Percentiles rank a stretch among this genome's conserved stretches.
Evolutionary conservation across 2,113 vertebrate species (phyloP).

Genomic region (Anthoscopus minutus): DNA sequence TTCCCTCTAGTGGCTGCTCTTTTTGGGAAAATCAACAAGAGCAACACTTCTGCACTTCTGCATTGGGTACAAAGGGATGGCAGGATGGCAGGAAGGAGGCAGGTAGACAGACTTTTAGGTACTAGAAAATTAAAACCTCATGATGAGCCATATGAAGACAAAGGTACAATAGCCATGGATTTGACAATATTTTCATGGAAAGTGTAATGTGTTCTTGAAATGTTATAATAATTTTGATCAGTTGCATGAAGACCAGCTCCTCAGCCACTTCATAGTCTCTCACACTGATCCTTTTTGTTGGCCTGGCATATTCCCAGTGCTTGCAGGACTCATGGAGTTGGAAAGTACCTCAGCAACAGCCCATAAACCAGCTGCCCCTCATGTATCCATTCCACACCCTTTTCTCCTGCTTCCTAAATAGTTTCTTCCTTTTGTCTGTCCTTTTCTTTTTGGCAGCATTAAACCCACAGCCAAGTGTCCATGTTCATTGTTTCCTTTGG

Average conservation of each 20-base stretch:
- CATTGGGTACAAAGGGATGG: background rate
- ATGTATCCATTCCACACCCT: background rate
- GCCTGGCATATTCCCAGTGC: background rate
- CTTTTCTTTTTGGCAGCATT: background rate
- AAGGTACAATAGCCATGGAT: background rate
- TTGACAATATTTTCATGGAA: background rate
- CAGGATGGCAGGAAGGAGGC: background rate
- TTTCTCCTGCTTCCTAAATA: background rate
- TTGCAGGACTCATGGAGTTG: background rate
- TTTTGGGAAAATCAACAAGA: background rate
- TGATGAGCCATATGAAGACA: background rate
- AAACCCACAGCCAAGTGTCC: background rate
- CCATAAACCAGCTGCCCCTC: background rate
- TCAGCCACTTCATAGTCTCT: background rate
- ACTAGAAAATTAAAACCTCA: background rate
- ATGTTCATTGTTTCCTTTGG: background rate
- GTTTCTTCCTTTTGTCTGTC: background rate
- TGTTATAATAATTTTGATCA: background rate
- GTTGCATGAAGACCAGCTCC: background rate
- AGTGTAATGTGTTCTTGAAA: background rate
- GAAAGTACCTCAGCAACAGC: background rate
- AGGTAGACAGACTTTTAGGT: background rate
- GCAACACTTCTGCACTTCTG: background rate
- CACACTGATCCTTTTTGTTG: background rate
- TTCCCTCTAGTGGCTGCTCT: conserved; percentile 40